phyloP scores from a whole-genome alignment of 2,113 vertebrate species.

The Copsychus sechellarum region DNA sequence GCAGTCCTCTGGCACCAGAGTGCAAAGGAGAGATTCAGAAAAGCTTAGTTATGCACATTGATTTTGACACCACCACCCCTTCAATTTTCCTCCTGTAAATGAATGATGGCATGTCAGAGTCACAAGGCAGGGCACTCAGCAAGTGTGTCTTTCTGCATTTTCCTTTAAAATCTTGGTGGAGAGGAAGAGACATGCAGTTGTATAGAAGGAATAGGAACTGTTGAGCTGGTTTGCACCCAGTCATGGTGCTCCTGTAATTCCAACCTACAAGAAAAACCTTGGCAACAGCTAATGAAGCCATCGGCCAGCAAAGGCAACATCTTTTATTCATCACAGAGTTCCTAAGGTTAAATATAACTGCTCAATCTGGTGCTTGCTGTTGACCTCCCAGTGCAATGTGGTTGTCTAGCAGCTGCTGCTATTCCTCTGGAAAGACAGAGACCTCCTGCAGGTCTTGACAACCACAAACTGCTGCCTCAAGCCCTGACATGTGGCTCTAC shows the following conservation, averaged over 20 bases:
- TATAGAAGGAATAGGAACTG: not conserved
- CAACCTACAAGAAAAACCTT: not conserved
- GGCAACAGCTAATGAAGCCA: constrained; percentile 2
- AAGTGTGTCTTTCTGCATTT: not conserved
- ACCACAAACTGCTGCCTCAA: not conserved
- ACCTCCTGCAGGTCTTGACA: not conserved
- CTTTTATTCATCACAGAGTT: not conserved
- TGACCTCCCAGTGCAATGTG: not conserved
- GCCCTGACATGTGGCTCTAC: not conserved
- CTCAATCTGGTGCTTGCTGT: not conserved
- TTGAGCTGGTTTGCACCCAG: not conserved
- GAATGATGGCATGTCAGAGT: not conserved
- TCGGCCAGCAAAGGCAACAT: not conserved
- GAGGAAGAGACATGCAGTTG: not conserved
- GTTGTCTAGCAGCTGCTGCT: not conserved
- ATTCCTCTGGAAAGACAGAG: not conserved
- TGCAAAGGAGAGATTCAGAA: not conserved
- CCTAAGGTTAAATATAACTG: constrained; percentile 3
- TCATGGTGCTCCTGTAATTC: not conserved
- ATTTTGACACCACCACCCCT: not conserved
- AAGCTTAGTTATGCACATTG: not conserved
- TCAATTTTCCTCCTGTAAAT: not conserved
- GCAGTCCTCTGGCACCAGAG: not conserved
- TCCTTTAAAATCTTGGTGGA: not conserved
- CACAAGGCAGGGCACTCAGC: not conserved